phyloP scores from a whole-genome alignment of 2,113 vertebrate species.

The Neofelis nebulosa region DNA sequence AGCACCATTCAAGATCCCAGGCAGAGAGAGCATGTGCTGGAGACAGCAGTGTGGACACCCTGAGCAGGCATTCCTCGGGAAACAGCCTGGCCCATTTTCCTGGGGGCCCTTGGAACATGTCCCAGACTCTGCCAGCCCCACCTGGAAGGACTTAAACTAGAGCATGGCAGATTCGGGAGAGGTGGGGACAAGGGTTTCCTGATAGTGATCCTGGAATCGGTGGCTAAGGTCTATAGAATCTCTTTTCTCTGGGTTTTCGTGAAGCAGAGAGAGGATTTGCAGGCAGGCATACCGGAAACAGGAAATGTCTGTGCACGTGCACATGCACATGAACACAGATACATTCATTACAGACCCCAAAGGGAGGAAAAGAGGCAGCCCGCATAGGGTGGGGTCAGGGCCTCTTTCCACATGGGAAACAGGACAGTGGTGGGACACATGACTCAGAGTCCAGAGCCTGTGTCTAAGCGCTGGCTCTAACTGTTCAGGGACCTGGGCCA shows the following conservation, averaged over 20 bases:
- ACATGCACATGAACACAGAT: background rate
- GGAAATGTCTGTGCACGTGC: background rate
- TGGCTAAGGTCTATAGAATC: background rate
- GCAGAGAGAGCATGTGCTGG: background rate
- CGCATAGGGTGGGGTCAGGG: background rate
- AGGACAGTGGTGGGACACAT: background rate
- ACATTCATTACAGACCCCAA: too few species aligned
- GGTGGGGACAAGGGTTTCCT: background rate
- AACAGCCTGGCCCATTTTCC: background rate
- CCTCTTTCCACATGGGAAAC: background rate
- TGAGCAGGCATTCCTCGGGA: background rate
- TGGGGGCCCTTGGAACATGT: background rate
- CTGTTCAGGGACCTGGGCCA: background rate
- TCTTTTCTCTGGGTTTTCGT: background rate
- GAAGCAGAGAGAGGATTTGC: background rate
- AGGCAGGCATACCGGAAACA: background rate
- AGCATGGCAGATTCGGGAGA: background rate
- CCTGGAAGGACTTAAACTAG: background rate
- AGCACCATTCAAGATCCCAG: background rate
- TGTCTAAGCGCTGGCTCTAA: background rate
- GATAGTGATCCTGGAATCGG: background rate
- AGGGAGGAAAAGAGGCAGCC: background rate
- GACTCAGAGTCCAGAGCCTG: background rate
- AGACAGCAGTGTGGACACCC: background rate
- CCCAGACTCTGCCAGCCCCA: background rate